Evolutionary conservation across 2,113 vertebrate genomes (phyloP).

Genomic region (Ivindomyrus marchei): DNA sequence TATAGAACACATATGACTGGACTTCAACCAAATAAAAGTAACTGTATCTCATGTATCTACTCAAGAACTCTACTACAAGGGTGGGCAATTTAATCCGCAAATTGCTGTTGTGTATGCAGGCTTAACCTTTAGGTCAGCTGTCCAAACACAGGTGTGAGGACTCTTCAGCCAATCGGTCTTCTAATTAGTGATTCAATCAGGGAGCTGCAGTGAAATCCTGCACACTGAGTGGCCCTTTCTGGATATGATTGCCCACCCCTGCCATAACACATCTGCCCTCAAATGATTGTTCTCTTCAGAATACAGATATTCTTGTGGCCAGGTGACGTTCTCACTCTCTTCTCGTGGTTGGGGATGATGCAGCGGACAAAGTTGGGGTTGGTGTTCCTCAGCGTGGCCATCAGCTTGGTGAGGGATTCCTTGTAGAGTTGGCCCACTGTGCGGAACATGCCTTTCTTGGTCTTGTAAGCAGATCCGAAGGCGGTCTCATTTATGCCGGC

Average conservation of each 20-base stretch:
- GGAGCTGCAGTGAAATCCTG: background rate
- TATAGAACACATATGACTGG: background rate
- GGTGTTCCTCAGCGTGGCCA: conserved; percentile 85
- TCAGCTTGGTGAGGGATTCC: conserved; percentile 81
- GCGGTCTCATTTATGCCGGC: conserved; percentile 92
- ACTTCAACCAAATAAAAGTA: background rate
- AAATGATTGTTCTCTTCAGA: background rate
- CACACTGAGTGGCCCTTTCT: background rate
- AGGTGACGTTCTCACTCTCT: conserved; percentile 65
- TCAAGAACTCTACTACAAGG: background rate
- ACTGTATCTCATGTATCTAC: background rate
- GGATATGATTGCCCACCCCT: background rate
- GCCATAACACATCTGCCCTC: background rate
- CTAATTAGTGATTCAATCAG: background rate
- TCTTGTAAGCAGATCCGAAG: conserved; percentile 86
- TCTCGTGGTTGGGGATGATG: conserved; percentile 86
- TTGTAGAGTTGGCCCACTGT: conserved; percentile 87
- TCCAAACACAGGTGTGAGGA: background rate
- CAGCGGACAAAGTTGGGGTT: conserved; percentile 87
- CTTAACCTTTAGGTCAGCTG: background rate
- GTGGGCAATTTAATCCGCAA: background rate
- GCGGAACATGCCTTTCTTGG: conserved; percentile 85
- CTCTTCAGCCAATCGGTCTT: background rate
- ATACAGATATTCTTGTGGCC: conserved; percentile 46
- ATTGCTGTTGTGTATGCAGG: background rate